phyloP scores from a whole-genome alignment of 2,113 vertebrate genomes.

The Gallinago jamesoni region DNA sequence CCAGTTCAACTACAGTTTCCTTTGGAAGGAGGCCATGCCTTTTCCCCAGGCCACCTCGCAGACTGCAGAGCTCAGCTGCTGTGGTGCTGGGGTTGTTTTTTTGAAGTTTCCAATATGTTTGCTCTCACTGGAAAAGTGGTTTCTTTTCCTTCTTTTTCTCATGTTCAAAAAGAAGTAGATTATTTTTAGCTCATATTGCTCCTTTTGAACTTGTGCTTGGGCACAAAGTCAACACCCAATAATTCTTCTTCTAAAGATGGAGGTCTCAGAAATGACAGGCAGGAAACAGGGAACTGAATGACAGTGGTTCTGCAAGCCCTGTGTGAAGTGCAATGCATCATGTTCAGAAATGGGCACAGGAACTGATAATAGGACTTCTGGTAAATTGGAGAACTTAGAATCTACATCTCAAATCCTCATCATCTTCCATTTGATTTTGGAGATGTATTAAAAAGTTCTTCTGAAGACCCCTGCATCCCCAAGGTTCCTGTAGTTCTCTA shows the following conservation, averaged over 20 bases:
- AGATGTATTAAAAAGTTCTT: background rate
- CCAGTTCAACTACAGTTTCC: background rate
- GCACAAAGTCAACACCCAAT: background rate
- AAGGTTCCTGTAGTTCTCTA: background rate
- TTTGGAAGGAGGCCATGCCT: conserved; percentile 31
- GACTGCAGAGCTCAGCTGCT: conserved; percentile 60
- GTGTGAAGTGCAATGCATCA: background rate
- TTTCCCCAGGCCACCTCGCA: background rate
- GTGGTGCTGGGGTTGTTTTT: background rate
- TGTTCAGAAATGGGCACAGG: background rate
- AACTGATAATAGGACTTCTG: background rate
- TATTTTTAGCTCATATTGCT: conserved; percentile 38
- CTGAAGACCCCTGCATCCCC: background rate
- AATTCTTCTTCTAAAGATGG: background rate
- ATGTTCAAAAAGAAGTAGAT: background rate
- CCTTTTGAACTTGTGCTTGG: conserved; percentile 7
- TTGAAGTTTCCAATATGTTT: background rate
- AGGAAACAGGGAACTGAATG: background rate
- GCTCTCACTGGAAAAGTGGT: background rate
- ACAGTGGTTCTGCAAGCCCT: background rate
- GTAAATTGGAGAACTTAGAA: background rate
- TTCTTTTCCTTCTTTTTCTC: conserved; percentile 13
- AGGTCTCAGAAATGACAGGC: background rate
- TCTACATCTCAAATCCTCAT: background rate
- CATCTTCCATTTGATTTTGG: background rate